A percentile compares a stretch with the other conserved stretches of the same genome.
Evolutionary conservation across 2,113 vertebrate genomes (phyloP).

Genomic region (Ginglymostoma cirratum): DNA sequence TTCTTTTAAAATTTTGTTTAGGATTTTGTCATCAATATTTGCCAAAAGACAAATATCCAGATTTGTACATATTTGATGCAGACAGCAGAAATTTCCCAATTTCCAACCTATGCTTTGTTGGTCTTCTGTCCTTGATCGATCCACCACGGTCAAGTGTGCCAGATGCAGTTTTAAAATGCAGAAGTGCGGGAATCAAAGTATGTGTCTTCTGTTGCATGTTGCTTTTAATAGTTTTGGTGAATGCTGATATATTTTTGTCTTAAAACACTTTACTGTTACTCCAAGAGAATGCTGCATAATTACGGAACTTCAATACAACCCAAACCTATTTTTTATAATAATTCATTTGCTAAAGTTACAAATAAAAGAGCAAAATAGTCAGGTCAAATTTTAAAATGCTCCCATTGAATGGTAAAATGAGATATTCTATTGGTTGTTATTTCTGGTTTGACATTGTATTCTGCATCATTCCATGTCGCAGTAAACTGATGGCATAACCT

Average conservation of each 20-base stretch:
- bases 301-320: not conserved
- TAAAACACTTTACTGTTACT: not conserved
- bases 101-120: slow-evolving; percentile 63
- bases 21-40: slow-evolving; percentile 70
- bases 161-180: slow-evolving; percentile 66
- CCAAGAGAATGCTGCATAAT: not conserved
- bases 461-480: too few species aligned
- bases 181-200: slow-evolving; percentile 71
- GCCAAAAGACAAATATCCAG: slow-evolving; percentile 59
- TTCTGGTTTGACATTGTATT: too few species aligned
- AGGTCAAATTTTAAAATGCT: not conserved
- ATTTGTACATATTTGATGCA: slow-evolving; percentile 56
- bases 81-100: slow-evolving; percentile 66
- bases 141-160: slow-evolving; percentile 68
- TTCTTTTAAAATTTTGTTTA: slow-evolving; percentile 41
- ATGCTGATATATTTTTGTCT: not conserved
- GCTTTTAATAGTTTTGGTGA: not conserved
- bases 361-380: not conserved
- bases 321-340: not conserved
- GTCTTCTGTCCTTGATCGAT: slow-evolving; percentile 69
- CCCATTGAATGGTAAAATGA: not conserved
- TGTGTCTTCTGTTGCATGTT: not conserved
- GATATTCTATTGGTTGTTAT: too few species aligned
- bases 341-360: not conserved
- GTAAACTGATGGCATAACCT: too few species aligned